Percentiles rank a stretch among this genome's conserved stretches.
phyloP scores from a whole-genome alignment of 2,113 vertebrate species.

The Leptobrachium leishanense region DNA sequence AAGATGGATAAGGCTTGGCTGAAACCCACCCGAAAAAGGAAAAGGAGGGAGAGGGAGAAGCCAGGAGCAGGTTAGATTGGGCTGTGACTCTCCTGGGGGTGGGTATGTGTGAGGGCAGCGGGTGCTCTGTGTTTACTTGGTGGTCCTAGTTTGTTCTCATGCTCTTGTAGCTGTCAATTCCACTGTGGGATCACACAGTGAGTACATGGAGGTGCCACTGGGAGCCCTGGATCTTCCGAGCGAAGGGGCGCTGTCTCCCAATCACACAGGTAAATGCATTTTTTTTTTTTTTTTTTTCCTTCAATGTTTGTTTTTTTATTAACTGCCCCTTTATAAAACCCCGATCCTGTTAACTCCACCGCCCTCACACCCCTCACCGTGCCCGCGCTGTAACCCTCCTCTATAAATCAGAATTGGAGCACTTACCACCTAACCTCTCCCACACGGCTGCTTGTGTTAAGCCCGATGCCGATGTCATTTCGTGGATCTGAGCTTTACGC shows the following conservation, averaged over 20 bases:
- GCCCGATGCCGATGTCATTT: neutral
- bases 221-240: conserved; percentile 83
- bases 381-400: neutral
- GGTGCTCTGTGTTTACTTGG: conserved; percentile 21
- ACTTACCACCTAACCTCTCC: neutral
- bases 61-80: conserved; percentile 54
- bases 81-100: conserved; percentile 50
- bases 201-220: conserved; percentile 88
- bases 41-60: conserved; percentile 59
- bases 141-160: conserved; percentile 46
- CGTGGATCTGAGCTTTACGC: neutral
- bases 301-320: neutral
- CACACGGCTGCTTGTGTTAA: neutral
- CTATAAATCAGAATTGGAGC: too few relatives aligned
- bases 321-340: neutral
- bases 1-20: conserved; percentile 72
- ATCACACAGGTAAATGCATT: conserved; percentile 71
- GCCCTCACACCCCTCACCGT: conserved; percentile 6
- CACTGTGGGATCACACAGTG: conserved; percentile 68
- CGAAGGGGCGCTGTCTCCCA: conserved; percentile 80
- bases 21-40: conserved; percentile 65
- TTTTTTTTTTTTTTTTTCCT: neutral
- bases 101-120: conserved; percentile 44
- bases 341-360: neutral
- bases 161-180: conserved; percentile 63